Conservation (phyloP, 1,140 invertebrate genomes). For the Ruditapes philippinarum region DNA sequence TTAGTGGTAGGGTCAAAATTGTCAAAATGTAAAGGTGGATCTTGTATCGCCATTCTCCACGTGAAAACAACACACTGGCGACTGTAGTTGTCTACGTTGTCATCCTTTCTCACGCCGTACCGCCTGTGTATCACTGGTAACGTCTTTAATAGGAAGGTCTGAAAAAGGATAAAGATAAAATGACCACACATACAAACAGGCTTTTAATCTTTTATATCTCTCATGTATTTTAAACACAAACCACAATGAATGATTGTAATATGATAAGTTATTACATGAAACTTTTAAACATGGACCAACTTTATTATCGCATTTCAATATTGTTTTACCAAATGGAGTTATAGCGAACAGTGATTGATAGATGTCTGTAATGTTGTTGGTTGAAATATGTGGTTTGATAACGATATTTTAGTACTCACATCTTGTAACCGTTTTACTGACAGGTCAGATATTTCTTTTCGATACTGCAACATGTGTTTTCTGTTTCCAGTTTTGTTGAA, state of each 20-base stretch:
- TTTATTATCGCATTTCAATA: too few species aligned
- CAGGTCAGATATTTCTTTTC: conserved; percentile 49
- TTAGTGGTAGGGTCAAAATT: neutral
- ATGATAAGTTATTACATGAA: too few species aligned
- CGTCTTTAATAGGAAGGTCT: conserved; percentile 32
- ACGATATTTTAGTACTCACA: conserved; percentile 10
- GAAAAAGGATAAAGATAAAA: too few species aligned
- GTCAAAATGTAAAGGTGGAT: conserved; percentile 40
- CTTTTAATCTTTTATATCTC: too few species aligned
- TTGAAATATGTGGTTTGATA: too few species aligned
- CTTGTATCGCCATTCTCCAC: conserved; percentile 50
- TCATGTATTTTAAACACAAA: too few species aligned
- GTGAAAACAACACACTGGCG: conserved; percentile 37
- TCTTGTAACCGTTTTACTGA: conserved; percentile 52
- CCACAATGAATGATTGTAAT: too few species aligned
- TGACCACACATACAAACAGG: too few species aligned
- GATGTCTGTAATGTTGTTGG: too few species aligned
- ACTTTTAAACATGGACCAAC: too few species aligned
- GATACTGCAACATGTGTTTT: conserved; percentile 54
- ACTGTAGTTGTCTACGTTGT: conserved; percentile 10
- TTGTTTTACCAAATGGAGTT: too few species aligned
- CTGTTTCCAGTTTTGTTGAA: conserved; percentile 39
- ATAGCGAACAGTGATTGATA: too few species aligned
- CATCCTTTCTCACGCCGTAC: conserved; percentile 6
- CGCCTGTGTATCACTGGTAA: conserved; percentile 21